Percentiles rank a stretch among this genome's conserved stretches.
These are phyloP conservation scores for Penelope pileata DNA, from an alignment of 2,113 vertebrate genomes.

Conservation along the genomic window DNA sequence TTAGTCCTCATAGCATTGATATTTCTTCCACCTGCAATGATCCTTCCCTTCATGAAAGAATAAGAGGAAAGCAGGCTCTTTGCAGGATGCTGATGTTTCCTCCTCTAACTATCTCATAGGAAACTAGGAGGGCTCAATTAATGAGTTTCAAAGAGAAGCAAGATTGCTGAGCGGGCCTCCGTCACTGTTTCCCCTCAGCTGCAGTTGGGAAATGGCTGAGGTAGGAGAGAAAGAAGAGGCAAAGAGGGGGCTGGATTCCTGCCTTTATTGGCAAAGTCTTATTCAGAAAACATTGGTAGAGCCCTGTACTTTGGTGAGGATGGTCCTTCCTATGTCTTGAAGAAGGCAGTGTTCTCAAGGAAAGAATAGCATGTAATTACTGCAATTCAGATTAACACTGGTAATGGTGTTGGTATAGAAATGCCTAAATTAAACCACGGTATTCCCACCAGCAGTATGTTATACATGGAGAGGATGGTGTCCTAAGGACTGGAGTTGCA, in stretches of 20 bases:
- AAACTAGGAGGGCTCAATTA: not conserved
- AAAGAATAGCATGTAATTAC: not conserved
- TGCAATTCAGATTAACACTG: not conserved
- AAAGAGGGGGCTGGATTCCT: not conserved
- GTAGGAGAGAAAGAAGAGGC: not conserved
- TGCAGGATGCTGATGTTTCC: not conserved
- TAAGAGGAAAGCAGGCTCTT: not conserved
- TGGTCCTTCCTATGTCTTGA: not conserved
- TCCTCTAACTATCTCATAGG: not conserved
- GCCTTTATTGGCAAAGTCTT: not conserved
- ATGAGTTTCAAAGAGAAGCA: not conserved
- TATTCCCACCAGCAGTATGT: not conserved
- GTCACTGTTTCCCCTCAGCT: not conserved
- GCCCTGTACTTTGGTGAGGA: not conserved
- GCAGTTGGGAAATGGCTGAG: not conserved
- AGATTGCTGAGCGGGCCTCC: not conserved
- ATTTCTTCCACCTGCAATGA: not conserved
- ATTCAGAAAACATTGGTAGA: not conserved
- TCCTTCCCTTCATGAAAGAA: not conserved
- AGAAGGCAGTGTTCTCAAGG: not conserved
- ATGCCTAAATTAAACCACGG: fast-evolving
- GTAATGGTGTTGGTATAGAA: not conserved
- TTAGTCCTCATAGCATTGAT: not conserved
- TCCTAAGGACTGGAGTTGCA: not conserved
- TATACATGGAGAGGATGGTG: not conserved